Evolutionary conservation across 2,113 vertebrate species (phyloP).

Genomic region (Hystrix cristata): DNA sequence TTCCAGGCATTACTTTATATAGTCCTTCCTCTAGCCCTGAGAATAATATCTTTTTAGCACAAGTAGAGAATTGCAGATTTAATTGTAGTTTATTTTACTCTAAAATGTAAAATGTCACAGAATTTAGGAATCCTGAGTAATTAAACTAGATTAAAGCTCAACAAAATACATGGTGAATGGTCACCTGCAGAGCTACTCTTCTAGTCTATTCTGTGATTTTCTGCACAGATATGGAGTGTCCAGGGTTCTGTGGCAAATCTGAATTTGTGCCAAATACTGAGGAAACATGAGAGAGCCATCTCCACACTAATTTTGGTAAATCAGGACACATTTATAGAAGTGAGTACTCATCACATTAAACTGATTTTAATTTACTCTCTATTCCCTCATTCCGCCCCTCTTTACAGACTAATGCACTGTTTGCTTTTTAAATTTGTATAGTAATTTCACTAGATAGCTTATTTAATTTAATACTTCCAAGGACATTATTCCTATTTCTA

Average conservation of each 20-base stretch:
- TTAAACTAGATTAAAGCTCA: background rate
- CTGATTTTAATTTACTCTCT: constrained; percentile 15
- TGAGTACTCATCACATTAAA: constrained; percentile 60
- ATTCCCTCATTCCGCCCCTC: background rate
- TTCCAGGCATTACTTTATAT: background rate
- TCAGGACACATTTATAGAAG: constrained; percentile 47
- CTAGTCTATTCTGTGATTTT: constrained; percentile 8
- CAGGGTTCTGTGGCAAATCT: constrained; percentile 32
- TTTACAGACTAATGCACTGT: background rate
- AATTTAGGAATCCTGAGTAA: background rate
- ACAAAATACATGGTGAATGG: background rate
- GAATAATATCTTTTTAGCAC: background rate
- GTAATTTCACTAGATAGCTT: constrained; percentile 34
- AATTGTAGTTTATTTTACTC: constrained; percentile 17
- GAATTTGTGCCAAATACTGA: constrained; percentile 32
- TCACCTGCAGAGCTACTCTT: background rate
- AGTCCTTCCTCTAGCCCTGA: background rate
- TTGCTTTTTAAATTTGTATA: constrained; percentile 41
- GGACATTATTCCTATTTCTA: background rate
- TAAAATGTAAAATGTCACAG: background rate
- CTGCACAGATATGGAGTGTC: background rate
- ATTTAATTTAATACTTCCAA: constrained; percentile 29
- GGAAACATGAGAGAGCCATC: constrained; percentile 7
- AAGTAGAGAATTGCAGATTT: background rate
- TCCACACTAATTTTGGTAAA: constrained; percentile 65